phyloP scores from a whole-genome alignment of 1,140 invertebrate species.

The Idris sp. region DNA sequence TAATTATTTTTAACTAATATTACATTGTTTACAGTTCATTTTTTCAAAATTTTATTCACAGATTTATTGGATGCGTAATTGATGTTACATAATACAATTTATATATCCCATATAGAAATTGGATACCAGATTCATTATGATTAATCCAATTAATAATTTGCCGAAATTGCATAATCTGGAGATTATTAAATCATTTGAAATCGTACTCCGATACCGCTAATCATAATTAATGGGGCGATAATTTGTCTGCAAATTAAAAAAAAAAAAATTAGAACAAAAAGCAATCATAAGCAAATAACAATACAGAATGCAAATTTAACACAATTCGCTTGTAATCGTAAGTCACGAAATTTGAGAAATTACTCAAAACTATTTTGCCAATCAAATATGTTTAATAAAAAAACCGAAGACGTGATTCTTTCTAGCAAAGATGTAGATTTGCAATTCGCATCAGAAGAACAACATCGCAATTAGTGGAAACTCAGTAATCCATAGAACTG shows the following conservation, averaged over 20 bases:
- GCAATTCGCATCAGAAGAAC: constrained; percentile 7
- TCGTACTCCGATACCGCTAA: not conserved
- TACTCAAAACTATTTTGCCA: not conserved
- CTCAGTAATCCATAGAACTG: constrained; percentile 5
- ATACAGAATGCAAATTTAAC: too few relatives aligned
- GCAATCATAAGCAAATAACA: not conserved
- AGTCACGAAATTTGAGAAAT: not conserved
- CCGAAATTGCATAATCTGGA: constrained; percentile 14
- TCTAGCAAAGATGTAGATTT: constrained; percentile 18
- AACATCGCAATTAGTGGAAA: constrained; percentile 22
- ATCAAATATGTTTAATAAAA: not conserved
- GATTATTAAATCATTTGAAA: constrained; percentile 18
- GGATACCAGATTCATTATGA: not conserved
- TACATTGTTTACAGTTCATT: too few relatives aligned
- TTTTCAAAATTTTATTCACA: too few relatives aligned
- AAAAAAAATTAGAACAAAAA: constrained; percentile 1
- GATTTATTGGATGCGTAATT: too few relatives aligned
- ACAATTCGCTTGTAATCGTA: not conserved
- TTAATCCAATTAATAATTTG: constrained; percentile 28
- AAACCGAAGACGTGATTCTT: constrained; percentile 7
- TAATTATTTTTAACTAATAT: too few relatives aligned
- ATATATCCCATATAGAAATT: constrained; percentile 1
- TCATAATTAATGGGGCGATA: constrained; percentile 7
- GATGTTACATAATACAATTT: constrained; percentile 24
- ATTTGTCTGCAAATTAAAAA: constrained; percentile 1